Evolutionary conservation across 2,888 invertebrate species (phyloP).

Genomic region (Scaptomyza parva): DNA sequence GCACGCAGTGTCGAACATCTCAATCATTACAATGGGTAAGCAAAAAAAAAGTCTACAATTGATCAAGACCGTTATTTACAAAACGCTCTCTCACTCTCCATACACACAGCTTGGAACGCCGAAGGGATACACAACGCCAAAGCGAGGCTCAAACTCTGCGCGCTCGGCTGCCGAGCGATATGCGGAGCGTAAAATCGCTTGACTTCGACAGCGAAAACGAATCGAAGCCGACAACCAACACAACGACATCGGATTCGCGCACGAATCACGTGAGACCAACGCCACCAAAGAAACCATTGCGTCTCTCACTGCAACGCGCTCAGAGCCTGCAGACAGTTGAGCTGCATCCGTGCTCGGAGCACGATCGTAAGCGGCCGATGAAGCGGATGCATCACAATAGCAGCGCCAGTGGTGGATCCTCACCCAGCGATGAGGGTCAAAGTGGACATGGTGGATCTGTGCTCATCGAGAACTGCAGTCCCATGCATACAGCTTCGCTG

Average conservation of each 20-base stretch:
- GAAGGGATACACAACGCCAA: constrained; percentile 72
- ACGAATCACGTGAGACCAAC: constrained; percentile 87
- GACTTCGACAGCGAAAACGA: constrained; percentile 92
- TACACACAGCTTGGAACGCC: constrained; percentile 72
- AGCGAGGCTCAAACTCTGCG: constrained; percentile 69
- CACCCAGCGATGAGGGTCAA: constrained; percentile 60
- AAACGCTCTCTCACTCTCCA: neutral
- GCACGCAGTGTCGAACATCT: constrained; percentile 84
- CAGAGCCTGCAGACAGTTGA: constrained; percentile 91
- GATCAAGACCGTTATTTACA: neutral
- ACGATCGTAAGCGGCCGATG: constrained; percentile 83
- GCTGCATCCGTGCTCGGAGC: constrained; percentile 73
- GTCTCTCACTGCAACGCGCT: constrained; percentile 93
- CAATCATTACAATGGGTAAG: constrained; percentile 83
- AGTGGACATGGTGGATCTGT: neutral
- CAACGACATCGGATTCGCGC: constrained; percentile 58
- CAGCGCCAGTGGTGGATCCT: constrained; percentile 45
- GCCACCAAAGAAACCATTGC: constrained; percentile 93
- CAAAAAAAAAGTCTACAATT: neutral
- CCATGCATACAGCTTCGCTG: constrained; percentile 83
- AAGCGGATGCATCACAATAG: constrained; percentile 83
- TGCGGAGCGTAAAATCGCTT: constrained; percentile 89
- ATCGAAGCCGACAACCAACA: constrained; percentile 53
- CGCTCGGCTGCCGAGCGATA: constrained; percentile 75
- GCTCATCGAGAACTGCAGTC: constrained; percentile 80